Evolutionary conservation across 2,113 vertebrate species (phyloP), one percentile per base, ranked within the genome.

Genomic region (Phoxinus phoxinus): DNA sequence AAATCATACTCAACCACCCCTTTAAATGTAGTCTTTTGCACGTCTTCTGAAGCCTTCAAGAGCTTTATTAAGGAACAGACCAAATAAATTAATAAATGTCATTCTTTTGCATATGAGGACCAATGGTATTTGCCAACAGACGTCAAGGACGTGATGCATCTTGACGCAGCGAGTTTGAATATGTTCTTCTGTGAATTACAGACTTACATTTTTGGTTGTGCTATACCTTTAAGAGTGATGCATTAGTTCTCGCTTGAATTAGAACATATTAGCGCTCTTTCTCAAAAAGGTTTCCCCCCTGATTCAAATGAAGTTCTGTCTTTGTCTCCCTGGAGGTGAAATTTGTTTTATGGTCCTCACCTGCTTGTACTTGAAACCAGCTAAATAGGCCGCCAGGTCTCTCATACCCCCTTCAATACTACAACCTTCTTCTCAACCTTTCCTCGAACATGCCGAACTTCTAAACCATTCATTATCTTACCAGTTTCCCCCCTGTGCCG

Each of bases 381-480:
- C 67, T 74, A 88, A 84, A 82, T 69, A 84, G 67, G 84, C 65
- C 25, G 56, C 12, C 23, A 30, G 74, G 67, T 83, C 81, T 73
- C 76, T 72, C 46, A 35, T 11, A 32, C 35, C 56, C 67, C 19
- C 73, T 79, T 86, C 37, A 61, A 63, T 6, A 21, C 71, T 65
- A 35, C 30, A n/a, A 78, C 61, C 63, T 75, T 74, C 84, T 80
- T 80, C 78, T 81, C 73, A 88, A 85, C 86, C 82, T 73, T 84
- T 56, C 65, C 27, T 74, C 69, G 79, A 88, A 87, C 83, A 88
- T 83, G 85, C 61, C 48, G 51, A 85, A 84, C 85, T 84, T 84
- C 86, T 51, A 84, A 82, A 84, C 83, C 76, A 88, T 90, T 87
- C 85, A 84, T 89, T 87, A 87, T 87, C 85, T 88, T 46, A 61